These are phyloP conservation scores for Hippocampus barbouri DNA, from an alignment of 2,113 vertebrate species.

Conservation along the genomic window DNA sequence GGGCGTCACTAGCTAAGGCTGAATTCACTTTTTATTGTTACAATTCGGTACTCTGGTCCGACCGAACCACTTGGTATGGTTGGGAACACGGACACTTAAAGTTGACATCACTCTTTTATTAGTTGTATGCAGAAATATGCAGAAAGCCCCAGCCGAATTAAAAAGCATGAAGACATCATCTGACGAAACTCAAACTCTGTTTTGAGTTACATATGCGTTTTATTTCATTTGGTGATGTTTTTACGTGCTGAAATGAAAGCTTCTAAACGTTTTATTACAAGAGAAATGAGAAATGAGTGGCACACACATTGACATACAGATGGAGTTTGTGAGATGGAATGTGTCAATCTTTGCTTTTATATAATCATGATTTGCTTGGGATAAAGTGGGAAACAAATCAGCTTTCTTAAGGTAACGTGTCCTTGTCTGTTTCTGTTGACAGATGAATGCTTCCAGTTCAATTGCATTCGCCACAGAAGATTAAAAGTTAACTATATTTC, in stretches of 20 bases:
- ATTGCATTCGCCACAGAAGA: neutral
- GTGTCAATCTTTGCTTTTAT: neutral
- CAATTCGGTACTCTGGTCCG: neutral
- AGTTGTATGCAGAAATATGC: neutral
- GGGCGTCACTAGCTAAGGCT: too few relatives aligned
- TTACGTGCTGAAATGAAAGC: neutral
- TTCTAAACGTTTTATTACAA: neutral
- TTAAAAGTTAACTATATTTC: neutral
- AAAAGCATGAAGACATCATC: neutral
- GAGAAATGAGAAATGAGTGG: neutral
- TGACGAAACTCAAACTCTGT: neutral
- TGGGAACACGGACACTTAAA: neutral
- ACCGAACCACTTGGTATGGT: neutral
- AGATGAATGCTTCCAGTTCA: neutral
- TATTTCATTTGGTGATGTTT: neutral
- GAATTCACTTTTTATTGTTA: neutral
- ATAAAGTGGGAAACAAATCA: neutral
- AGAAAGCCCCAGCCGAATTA: neutral
- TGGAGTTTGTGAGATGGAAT: neutral
- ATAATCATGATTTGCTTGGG: neutral
- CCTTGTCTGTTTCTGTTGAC: neutral
- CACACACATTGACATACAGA: neutral
- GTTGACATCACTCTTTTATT: neutral
- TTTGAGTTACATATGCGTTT: neutral
- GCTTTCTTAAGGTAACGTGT: neutral